phyloP scores from a whole-genome alignment of 2,797 vertebrate genomes.

The Cheirogaleus major region DNA sequence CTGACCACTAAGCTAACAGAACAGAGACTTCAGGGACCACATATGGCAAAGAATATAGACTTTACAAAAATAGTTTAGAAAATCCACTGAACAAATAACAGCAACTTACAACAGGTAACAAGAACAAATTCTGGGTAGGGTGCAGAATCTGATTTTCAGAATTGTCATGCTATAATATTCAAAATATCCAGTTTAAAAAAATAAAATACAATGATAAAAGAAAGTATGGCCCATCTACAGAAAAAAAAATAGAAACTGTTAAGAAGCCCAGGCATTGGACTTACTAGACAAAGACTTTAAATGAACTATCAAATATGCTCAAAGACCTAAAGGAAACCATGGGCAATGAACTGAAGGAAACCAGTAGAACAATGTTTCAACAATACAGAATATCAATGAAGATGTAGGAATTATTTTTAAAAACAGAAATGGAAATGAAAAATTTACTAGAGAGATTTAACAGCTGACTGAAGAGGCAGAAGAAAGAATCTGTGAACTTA shows the following conservation, averaged over 20 bases:
- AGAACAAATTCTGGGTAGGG: not conserved
- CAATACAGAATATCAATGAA: not conserved
- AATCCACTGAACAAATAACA: constrained; percentile 36
- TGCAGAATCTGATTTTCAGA: constrained; percentile 17
- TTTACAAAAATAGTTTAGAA: constrained; percentile 33
- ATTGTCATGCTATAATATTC: not conserved
- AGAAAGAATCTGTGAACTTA: not conserved
- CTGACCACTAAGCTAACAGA: not conserved
- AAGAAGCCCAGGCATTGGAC: not conserved
- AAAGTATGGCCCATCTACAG: not conserved
- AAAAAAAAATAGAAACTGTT: not conserved
- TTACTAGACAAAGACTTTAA: constrained; percentile 43
- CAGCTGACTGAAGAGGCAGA: not conserved
- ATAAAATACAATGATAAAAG: constrained; percentile 11
- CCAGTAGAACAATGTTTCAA: not conserved
- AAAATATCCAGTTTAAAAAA: constrained; percentile 2
- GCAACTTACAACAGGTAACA: not conserved
- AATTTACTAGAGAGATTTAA: not conserved
- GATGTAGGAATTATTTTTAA: not conserved
- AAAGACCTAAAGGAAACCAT: not conserved
- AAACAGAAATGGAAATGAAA: constrained; percentile 29
- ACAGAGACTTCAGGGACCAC: constrained; percentile 18
- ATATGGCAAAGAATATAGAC: not conserved
- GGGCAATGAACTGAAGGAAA: constrained; percentile 34
- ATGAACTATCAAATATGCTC: not conserved